Conservation (phyloP, 2,888 invertebrate species). For the Drosophila kuntzei region DNA sequence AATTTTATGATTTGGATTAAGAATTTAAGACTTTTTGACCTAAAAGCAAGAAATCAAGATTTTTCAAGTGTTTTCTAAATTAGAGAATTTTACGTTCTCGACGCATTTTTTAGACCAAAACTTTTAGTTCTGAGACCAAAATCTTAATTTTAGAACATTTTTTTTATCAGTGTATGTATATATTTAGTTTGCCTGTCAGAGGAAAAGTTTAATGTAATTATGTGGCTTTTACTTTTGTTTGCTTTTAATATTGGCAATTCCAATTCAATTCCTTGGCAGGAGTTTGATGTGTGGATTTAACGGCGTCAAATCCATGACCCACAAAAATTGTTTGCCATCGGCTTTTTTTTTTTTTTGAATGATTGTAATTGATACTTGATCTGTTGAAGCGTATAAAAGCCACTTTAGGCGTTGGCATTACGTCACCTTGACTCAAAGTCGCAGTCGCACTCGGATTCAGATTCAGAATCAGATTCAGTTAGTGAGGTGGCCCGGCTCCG, state of each 20-base stretch:
- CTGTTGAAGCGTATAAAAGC: slow-evolving; percentile 76
- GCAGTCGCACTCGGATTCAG: slow-evolving; percentile 37
- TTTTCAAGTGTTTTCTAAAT: too few relatives aligned
- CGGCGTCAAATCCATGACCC: slow-evolving; percentile 41
- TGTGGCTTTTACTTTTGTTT: slow-evolving; percentile 12
- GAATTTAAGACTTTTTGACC: too few relatives aligned
- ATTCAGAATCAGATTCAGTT: slow-evolving; percentile 34
- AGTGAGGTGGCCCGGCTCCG: slow-evolving; percentile 38
- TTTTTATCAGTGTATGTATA: too few relatives aligned
- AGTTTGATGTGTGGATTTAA: background rate
- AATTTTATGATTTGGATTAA: too few relatives aligned
- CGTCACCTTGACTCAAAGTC: slow-evolving; percentile 73
- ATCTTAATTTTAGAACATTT: too few relatives aligned
- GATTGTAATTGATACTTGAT: slow-evolving; percentile 79
- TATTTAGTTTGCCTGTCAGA: background rate
- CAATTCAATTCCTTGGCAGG: slow-evolving; percentile 2
- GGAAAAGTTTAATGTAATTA: slow-evolving; percentile 11
- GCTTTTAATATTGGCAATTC: background rate
- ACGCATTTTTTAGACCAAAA: too few relatives aligned
- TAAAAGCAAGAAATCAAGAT: too few relatives aligned
- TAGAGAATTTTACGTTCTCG: too few relatives aligned
- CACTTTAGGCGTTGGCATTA: slow-evolving; percentile 77
- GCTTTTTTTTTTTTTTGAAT: slow-evolving; percentile 47
- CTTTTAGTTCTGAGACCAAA: too few relatives aligned
- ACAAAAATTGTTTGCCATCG: slow-evolving; percentile 48